These are phyloP conservation scores for Emberiza fucata DNA, from an alignment of 2,113 vertebrate genomes.

Conservation along the genomic window DNA sequence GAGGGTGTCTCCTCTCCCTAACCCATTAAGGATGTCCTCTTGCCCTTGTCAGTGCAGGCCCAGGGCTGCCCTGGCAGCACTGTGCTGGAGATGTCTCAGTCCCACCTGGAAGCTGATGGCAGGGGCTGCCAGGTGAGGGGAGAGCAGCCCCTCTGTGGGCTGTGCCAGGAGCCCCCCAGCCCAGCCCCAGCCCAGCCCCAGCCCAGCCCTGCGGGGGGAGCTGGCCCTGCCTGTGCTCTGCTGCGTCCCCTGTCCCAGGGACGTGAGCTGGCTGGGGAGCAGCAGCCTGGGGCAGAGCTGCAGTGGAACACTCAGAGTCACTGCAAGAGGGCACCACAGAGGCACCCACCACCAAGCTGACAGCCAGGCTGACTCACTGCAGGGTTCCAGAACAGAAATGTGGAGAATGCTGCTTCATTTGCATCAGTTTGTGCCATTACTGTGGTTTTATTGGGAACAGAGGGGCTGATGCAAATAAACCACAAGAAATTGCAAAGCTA, in stretches of 20 bases:
- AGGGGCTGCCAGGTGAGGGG: neutral
- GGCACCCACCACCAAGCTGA: neutral
- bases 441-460: neutral
- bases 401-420: neutral
- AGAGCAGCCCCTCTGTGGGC: neutral
- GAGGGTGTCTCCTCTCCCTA: neutral
- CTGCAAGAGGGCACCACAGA: neutral
- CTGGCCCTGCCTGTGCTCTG: slow-evolving; percentile 31
- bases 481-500: neutral
- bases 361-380: neutral
- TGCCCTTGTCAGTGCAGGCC: slow-evolving; percentile 1
- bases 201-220: neutral
- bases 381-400: neutral
- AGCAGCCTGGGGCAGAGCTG: neutral
- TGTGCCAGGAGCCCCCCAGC: neutral
- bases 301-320: neutral
- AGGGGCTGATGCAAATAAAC: neutral
- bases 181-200: neutral
- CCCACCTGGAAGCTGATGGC: neutral
- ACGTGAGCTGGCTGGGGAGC: neutral
- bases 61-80: neutral
- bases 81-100: neutral
- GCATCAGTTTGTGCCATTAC: neutral
- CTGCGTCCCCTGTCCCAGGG: neutral
- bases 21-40: neutral